Conservation (phyloP, 2,888 invertebrate genomes). For the Allygus modestus region DNA sequence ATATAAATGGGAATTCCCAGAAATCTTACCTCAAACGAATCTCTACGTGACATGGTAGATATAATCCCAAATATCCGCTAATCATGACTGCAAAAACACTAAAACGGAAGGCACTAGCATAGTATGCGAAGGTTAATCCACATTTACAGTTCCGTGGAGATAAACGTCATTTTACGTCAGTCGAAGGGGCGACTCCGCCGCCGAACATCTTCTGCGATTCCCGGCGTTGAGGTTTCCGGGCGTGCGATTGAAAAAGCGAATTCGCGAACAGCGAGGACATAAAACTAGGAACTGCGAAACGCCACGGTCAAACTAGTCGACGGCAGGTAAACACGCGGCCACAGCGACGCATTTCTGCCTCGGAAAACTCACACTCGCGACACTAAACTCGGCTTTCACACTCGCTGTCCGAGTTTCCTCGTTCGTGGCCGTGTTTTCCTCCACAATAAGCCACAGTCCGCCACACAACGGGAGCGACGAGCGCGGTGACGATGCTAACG, state of each 20-base stretch:
- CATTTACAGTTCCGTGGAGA: neutral
- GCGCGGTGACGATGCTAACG: constrained; percentile 3
- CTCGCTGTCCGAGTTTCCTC: neutral
- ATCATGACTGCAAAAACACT: constrained; percentile 61
- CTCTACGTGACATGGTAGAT: constrained; percentile 70
- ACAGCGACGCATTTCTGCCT: too few species aligned
- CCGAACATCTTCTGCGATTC: neutral
- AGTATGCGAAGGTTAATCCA: constrained; percentile 32
- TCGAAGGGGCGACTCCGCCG: neutral
- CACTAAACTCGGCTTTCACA: neutral
- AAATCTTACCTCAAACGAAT: constrained; percentile 70
- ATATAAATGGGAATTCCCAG: neutral
- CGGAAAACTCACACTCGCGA: neutral
- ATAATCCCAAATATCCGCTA: constrained; percentile 61
- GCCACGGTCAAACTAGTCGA: constrained; percentile 3
- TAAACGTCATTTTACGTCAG: neutral
- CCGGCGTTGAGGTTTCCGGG: neutral
- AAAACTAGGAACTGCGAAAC: neutral
- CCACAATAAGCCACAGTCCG: neutral
- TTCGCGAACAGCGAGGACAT: neutral
- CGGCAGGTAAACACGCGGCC: neutral
- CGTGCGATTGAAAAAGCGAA: neutral
- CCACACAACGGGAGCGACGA: neutral
- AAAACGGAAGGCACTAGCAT: constrained; percentile 38
- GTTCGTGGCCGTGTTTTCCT: neutral